Evolutionary conservation across 2,888 invertebrate species (phyloP), one percentile per base, ranked within the genome.

Genomic region (Dexiosoma caninum): DNA sequence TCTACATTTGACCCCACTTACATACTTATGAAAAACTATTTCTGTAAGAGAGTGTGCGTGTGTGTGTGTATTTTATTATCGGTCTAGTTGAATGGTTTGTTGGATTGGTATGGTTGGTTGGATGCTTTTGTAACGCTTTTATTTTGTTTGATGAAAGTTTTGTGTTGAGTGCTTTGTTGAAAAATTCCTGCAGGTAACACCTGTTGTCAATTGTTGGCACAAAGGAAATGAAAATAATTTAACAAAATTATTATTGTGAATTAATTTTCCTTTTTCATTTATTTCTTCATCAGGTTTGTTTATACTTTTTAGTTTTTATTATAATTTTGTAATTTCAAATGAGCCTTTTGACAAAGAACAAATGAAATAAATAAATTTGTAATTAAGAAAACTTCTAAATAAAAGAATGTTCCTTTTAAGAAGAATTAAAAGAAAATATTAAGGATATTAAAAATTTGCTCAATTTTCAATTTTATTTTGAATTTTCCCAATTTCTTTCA

Each of bases 1-100:
- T 67, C 67, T 76, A 81, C 80, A 71, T 72, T 81, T 81, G 80
- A 81, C 80, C 80, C 67, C 62, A 64, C 77, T 77, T 77, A 64
- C 55, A 70, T 57, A 64, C 76, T 76, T 67, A 37, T 4, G 37
- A 46, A 55, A 70, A 53, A 70, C 64, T 62, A 37, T 16, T 19
- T 40, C 8, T 12, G 37, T 59, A 51, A 23, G n/a, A n/a, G n/a
- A n/a, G n/a, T n/a, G n/a, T n/a, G n/a, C n/a, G n/a, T n/a, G n/a
- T n/a, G n/a, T n/a, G n/a, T n/a, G n/a, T n/a, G n/a, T n/a, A n/a
- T n/a, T n/a, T n/a, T n/a, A n/a, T 37, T 62, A 46, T 69, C 60
- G 60, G 44, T 1, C 14, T 70, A 62, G 51, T 12, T 55, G 46
- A 30, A 21, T 69, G 69, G 27, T 66, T 59, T 19, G 46, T 44